Evolutionary conservation across 1,140 invertebrate species (phyloP), one percentile per base, ranked within the genome.

Genomic region (Oreohelix idahoensis): DNA sequence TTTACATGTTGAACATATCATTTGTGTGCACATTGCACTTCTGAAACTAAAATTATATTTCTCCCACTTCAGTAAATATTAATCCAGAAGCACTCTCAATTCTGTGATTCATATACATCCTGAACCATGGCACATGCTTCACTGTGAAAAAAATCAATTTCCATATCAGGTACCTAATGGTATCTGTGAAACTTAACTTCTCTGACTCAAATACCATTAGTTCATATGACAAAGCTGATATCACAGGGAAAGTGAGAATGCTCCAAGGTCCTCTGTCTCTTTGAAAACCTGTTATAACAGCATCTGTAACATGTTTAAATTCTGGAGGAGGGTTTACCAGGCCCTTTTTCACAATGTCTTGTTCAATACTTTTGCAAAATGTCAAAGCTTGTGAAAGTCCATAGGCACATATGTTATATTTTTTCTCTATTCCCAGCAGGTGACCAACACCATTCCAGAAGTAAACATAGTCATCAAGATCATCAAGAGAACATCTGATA

Each of bases 361-460:
- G 32, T 75, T 88, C 85, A 35, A 88, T 86, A 49, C 84, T 83
- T 70, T 85, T 86, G n/a, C 90, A 91, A 13, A 94, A 86, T 53
- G 88, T 74, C 71, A 87, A 86, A 4, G 94, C 89, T 42, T 93
- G 93, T 36, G 91, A 86, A 45, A 94, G 84, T 53, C 86, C 91
- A 0, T 93, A 93, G 0, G 89, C 86, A 85, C 94, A 95, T 38
- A 95, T 92, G 86, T 95, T 95, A 83, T 93, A 94, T 94, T 94
- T 95, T 86, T 97, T 96, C 84, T 97, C 94, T n/a, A 97, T 95
- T 1, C 97, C 97, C 73, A 97, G 93, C 88, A 96, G 91, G 87
- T 95, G 94, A 0, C 96, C 96, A 53, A 97, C 95, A 0, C 96
- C 95, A 70, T 95, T 94, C 96, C 96, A 97, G 86, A 97, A 95